Percentiles rank a stretch among this genome's conserved stretches.
Conservation (phyloP, 1,140 invertebrate genomes). For the Hyles vespertilio region DNA sequence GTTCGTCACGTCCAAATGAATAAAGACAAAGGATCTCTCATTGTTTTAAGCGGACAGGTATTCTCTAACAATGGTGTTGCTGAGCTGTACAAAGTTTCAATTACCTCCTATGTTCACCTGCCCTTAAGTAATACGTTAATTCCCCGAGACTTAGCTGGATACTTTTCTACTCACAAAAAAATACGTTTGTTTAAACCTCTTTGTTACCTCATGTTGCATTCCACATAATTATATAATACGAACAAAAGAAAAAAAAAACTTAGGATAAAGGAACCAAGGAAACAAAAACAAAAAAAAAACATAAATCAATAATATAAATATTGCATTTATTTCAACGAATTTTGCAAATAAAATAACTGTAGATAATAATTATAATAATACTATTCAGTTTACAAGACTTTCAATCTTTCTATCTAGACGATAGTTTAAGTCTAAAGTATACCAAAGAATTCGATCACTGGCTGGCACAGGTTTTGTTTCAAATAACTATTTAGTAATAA, state of each 20-base stretch:
- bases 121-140: slow-evolving; percentile 35
- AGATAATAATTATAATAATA: slow-evolving; percentile 75
- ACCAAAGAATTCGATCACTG: slow-evolving; percentile 56
- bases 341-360: slow-evolving; percentile 74
- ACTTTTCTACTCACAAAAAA: slow-evolving; percentile 30
- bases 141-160: slow-evolving; percentile 39
- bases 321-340: slow-evolving; percentile 75
- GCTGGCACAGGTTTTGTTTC: slow-evolving; percentile 63
- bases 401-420: slow-evolving; percentile 42
- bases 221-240: slow-evolving; percentile 29
- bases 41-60: slow-evolving; percentile 54
- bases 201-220: slow-evolving; percentile 26
- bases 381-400: slow-evolving; percentile 69
- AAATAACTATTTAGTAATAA: slow-evolving; percentile 52
- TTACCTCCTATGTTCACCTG: slow-evolving; percentile 42
- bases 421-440: slow-evolving; percentile 26
- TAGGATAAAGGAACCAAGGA: slow-evolving; percentile 67
- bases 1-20: slow-evolving; percentile 8
- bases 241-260: slow-evolving; percentile 55
- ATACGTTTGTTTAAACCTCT: slow-evolving; percentile 27
- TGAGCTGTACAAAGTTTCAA: slow-evolving; percentile 11
- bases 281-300: slow-evolving; percentile 65
- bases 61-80: slow-evolving; percentile 6
- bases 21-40: slow-evolving; percentile 29
- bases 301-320: slow-evolving; percentile 75